Percentiles rank a stretch among this genome's conserved stretches.
Conservation (phyloP, 2,113 vertebrate genomes). For the Apus apus region DNA sequence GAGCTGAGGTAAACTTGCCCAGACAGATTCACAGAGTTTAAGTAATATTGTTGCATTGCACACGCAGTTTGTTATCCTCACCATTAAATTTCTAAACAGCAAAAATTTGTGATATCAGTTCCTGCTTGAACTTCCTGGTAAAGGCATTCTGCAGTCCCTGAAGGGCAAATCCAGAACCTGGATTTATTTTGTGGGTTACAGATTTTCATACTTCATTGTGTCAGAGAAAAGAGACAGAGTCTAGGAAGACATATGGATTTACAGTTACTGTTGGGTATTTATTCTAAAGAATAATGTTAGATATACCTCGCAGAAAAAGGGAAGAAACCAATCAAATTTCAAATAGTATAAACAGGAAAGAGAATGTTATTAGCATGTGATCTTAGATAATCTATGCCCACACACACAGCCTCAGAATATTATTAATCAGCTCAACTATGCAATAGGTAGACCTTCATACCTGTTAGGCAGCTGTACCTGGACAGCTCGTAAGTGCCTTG, state of each 20-base stretch:
- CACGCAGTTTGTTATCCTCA: background rate
- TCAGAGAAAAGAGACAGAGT: background rate
- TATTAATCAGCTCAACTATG: conserved; percentile 17
- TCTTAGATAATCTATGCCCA: background rate
- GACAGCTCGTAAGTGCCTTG: conserved; percentile 13
- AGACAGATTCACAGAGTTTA: background rate
- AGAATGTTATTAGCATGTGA: background rate
- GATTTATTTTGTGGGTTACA: background rate
- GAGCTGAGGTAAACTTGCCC: background rate
- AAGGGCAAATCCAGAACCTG: background rate
- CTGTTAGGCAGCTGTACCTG: conserved; percentile 12
- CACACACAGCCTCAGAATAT: background rate
- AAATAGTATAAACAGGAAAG: conserved; percentile 1
- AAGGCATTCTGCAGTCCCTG: background rate
- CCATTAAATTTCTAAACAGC: background rate
- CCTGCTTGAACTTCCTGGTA: background rate
- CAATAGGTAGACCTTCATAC: conserved; percentile 22
- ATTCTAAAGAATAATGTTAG: background rate
- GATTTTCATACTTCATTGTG: background rate
- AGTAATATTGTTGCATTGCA: background rate
- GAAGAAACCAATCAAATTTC: background rate
- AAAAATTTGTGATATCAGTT: background rate
- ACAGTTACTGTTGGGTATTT: background rate
- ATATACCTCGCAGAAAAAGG: background rate
- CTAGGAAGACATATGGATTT: background rate